These are phyloP conservation scores for Ectemnius cavifrons DNA, from an alignment of 2,888 invertebrate species.

Conservation along the genomic window DNA sequence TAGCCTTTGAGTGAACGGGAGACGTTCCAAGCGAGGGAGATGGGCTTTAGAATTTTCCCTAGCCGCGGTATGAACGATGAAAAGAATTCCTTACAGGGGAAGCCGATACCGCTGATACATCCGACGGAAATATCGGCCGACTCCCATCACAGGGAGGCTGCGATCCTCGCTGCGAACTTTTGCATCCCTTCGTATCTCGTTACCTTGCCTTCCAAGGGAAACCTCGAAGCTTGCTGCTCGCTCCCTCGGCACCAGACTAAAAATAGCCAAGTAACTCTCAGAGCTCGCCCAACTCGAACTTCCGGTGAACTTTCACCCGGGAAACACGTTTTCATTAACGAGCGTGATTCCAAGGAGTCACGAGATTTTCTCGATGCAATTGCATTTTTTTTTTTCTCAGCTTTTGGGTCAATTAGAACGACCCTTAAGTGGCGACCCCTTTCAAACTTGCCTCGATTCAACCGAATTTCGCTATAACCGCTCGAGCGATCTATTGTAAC, in stretches of 20 bases:
- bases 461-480: no score
- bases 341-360: no score
- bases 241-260: background rate
- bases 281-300: background rate
- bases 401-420: no score
- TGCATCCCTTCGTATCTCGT: background rate
- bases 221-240: background rate
- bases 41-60: conserved; percentile 41
- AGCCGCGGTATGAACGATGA: conserved; percentile 30
- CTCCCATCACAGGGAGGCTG: background rate
- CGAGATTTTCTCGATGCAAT: no score
- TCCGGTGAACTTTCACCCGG: no score
- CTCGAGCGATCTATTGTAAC: no score
- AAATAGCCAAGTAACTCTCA: background rate
- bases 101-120: conserved; percentile 35
- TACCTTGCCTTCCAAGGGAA: background rate
- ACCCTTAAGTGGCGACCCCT: no score
- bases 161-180: background rate
- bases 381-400: no score
- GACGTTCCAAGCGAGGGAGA: conserved; percentile 7
- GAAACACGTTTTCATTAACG: no score
- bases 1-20: conserved; percentile 18
- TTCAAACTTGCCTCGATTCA: no score
- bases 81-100: conserved; percentile 37
- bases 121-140: conserved; percentile 40